These are phyloP conservation scores for Holacanthella duospinosa DNA, from an alignment of 2,888 invertebrate species.

Conservation along the genomic window DNA sequence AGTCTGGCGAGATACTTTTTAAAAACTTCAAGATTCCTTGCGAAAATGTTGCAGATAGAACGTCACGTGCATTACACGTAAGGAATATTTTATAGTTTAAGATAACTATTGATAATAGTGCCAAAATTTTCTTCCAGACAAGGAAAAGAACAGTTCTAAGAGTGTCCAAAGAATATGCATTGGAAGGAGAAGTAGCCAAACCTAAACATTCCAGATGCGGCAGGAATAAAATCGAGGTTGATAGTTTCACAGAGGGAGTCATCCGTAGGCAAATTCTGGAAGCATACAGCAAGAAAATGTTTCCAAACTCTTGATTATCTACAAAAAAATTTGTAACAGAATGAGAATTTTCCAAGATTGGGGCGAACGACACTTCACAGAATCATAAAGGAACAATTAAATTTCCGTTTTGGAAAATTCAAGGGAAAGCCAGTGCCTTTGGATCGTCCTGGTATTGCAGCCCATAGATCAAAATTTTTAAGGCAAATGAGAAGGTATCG, in stretches of 20 bases:
- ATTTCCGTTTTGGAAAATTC: background rate
- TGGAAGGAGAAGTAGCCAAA: background rate
- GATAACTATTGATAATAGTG: background rate
- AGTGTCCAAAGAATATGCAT: background rate
- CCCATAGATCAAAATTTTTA: background rate
- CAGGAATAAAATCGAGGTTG: background rate
- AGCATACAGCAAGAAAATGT: background rate
- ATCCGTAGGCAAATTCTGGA: background rate
- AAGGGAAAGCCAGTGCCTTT: background rate
- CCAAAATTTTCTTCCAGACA: background rate
- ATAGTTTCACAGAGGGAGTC: background rate
- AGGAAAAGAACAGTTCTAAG: background rate
- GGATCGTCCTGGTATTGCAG: background rate
- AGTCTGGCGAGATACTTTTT: too few species aligned
- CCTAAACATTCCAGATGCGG: background rate
- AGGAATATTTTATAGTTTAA: too few species aligned
- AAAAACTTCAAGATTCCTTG: too few species aligned
- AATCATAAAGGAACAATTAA: background rate
- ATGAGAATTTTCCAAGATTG: too few species aligned
- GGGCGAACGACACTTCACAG: background rate
- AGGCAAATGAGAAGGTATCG: background rate
- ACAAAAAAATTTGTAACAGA: too few species aligned
- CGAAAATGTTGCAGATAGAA: too few species aligned
- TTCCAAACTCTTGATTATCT: background rate
- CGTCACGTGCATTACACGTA: too few species aligned